A percentile compares a stretch with the other conserved stretches of the same genome.
Conservation (phyloP, 2,888 invertebrate species). For the Eilema depressum region DNA sequence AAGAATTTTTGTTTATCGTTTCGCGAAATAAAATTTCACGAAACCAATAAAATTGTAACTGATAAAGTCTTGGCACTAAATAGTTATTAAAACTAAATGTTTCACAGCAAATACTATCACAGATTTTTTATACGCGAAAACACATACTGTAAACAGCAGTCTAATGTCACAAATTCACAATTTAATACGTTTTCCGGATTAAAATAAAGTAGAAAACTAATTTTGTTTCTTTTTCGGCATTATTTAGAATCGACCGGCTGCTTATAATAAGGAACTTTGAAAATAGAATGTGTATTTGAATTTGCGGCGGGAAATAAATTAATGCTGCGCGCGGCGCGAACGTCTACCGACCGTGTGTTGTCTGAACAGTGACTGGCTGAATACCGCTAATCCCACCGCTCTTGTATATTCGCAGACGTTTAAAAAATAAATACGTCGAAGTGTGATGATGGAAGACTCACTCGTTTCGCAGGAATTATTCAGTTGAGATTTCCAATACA, state of each 20-base stretch:
- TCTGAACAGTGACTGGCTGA: constrained; percentile 80
- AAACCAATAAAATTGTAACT: constrained; percentile 65
- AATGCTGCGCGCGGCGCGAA: constrained; percentile 69
- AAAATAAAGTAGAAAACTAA: constrained; percentile 30
- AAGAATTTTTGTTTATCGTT: constrained; percentile 78
- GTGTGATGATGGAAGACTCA: constrained; percentile 79
- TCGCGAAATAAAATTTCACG: constrained; percentile 84
- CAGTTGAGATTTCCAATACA: constrained; percentile 60
- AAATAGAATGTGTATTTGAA: constrained; percentile 67
- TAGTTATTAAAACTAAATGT: constrained; percentile 58
- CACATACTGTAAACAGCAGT: constrained; percentile 63
- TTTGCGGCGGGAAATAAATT: constrained; percentile 74
- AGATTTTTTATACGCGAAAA: constrained; percentile 70
- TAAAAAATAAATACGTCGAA: constrained; percentile 81
- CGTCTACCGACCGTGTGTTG: constrained; percentile 74
- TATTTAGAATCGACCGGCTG: constrained; percentile 53
- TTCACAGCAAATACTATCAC: constrained; percentile 82
- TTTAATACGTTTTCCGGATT: constrained; percentile 67
- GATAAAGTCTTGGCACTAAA: constrained; percentile 50
- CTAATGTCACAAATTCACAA: constrained; percentile 72
- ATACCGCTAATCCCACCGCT: constrained; percentile 70
- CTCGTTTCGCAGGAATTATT: constrained; percentile 75
- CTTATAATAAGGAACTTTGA: constrained; percentile 53
- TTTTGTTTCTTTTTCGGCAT: constrained; percentile 84
- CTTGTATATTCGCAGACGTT: constrained; percentile 81